A percentile compares a stretch with the other conserved stretches of the same genome.
Conservation (phyloP, 2,113 vertebrate genomes). For the Albula glossodonta region DNA sequence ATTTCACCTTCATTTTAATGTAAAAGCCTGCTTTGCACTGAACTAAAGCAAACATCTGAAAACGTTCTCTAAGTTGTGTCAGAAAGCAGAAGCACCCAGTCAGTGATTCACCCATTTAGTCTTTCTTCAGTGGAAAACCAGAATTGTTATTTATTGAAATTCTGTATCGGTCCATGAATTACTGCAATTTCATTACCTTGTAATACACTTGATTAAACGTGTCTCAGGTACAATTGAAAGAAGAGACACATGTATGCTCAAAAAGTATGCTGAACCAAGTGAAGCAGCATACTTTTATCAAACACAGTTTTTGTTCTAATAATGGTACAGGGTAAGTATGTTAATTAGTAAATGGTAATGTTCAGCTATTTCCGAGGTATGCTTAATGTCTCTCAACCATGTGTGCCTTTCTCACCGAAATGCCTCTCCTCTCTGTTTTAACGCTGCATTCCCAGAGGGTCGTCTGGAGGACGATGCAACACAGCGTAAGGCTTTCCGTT, state of each 20-base stretch:
- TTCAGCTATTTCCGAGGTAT: constrained; percentile 10
- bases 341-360: not conserved
- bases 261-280: not conserved
- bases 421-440: constrained; percentile 66
- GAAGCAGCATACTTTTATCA: constrained; percentile 50
- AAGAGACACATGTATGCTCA: constrained; percentile 20
- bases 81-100: not conserved
- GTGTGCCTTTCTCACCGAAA: constrained; percentile 36
- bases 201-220: not conserved
- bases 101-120: not conserved
- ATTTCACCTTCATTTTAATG: not conserved
- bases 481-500: constrained; percentile 86
- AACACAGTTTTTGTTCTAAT: constrained; percentile 24
- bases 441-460: constrained; percentile 89
- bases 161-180: no score
- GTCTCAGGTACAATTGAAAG: not conserved
- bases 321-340: constrained; percentile 48
- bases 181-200: not conserved
- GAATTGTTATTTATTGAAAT: no score
- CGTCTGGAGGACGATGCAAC: constrained; percentile 97
- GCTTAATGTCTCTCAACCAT: not conserved
- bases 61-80: not conserved
- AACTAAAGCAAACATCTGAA: not conserved
- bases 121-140: not conserved
- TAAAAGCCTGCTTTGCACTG: not conserved